phyloP scores from a whole-genome alignment of 2,888 invertebrate species.

The Hetaerina titia region DNA sequence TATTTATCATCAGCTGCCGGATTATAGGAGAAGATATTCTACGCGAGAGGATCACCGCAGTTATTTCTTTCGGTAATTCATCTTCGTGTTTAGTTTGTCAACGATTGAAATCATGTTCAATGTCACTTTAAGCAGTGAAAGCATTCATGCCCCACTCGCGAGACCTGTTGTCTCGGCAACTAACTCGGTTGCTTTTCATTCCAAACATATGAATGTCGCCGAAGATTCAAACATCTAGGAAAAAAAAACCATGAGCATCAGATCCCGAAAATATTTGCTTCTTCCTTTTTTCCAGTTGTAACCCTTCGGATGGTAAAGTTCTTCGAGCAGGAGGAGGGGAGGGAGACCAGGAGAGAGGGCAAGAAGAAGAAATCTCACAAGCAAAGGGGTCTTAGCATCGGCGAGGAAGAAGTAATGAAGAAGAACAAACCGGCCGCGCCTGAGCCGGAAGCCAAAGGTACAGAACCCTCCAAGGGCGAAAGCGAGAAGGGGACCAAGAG shows the following conservation, averaged over 20 bases:
- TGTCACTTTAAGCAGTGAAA: too few relatives aligned
- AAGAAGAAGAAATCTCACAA: conserved; percentile 17
- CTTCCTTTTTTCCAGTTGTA: background rate
- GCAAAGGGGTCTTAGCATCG: conserved; percentile 24
- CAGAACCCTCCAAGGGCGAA: background rate
- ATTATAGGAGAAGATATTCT: too few relatives aligned
- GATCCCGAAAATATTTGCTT: background rate
- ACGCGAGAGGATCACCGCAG: too few relatives aligned
- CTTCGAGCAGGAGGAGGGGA: conserved; percentile 54
- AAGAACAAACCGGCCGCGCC: background rate
- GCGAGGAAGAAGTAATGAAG: conserved; percentile 44
- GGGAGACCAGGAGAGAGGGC: conserved; percentile 33
- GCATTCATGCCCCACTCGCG: too few relatives aligned
- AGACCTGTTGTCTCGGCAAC: too few relatives aligned
- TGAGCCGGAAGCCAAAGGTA: background rate
- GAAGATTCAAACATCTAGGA: background rate
- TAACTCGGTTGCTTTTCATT: too few relatives aligned
- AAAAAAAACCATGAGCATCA: too few relatives aligned
- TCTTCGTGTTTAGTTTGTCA: too few relatives aligned
- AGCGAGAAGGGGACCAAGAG: conserved; percentile 10
- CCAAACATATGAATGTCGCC: background rate
- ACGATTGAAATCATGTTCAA: too few relatives aligned
- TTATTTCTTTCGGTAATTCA: too few relatives aligned
- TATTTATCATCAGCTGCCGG: too few relatives aligned
- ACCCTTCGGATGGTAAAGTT: conserved; percentile 46